These are phyloP conservation scores for Pomacea maculata DNA, from an alignment of 1,140 invertebrate species.

Conservation along the genomic window DNA sequence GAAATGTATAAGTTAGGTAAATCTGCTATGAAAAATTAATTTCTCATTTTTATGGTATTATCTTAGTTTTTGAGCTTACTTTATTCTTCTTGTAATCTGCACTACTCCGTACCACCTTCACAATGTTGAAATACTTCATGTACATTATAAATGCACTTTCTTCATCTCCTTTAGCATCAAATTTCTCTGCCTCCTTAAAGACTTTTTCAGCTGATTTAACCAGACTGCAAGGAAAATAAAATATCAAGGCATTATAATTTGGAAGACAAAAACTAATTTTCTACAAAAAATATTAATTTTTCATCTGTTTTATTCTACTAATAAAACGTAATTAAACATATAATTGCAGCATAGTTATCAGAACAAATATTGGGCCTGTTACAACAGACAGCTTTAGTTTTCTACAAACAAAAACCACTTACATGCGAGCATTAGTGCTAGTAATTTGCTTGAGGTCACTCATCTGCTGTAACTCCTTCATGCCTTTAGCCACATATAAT, in stretches of 20 bases:
- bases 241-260: neutral
- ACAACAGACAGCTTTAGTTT: neutral
- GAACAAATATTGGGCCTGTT: neutral
- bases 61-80: constrained; percentile 27
- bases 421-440: constrained; percentile 41
- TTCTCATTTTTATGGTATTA: neutral
- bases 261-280: neutral
- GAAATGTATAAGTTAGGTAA: neutral
- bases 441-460: constrained; percentile 43
- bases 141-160: constrained; percentile 76
- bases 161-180: constrained; percentile 71
- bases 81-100: constrained; percentile 57
- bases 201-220: constrained; percentile 69
- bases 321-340: too few species aligned
- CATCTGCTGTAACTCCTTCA: constrained; percentile 56
- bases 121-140: constrained; percentile 75
- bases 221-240: constrained; percentile 35
- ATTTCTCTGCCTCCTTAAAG: constrained; percentile 69
- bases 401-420: constrained; percentile 15
- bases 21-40: neutral
- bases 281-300: neutral
- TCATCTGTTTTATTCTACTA: too few species aligned
- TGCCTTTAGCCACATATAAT: constrained; percentile 55
- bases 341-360: too few species aligned
- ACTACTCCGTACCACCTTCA: constrained; percentile 58